phyloP scores from a whole-genome alignment of 2,888 invertebrate species.

The Stenichneumon culpator region DNA sequence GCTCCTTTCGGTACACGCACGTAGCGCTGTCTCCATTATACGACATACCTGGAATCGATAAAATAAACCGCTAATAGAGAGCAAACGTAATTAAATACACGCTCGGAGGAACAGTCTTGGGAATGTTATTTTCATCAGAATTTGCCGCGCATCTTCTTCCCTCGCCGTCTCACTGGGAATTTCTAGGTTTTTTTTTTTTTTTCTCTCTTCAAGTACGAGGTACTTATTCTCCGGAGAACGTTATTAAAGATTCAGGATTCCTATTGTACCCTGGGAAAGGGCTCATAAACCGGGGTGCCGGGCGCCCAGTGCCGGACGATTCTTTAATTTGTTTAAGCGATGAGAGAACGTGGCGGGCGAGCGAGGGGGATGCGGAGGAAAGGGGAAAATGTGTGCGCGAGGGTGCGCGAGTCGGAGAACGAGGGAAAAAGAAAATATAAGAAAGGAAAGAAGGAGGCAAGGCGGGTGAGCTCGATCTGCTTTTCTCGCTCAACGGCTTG shows the following conservation, averaged over 20 bases:
- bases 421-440: conserved; percentile 49
- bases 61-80: conserved; percentile 46
- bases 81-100: conserved; percentile 36
- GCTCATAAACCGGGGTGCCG: conserved; percentile 76
- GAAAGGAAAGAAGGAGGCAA: conserved; percentile 50
- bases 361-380: neutral
- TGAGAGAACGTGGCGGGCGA: conserved; percentile 66
- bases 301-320: conserved; percentile 76
- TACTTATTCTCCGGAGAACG: conserved; percentile 73
- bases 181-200: conserved; percentile 28
- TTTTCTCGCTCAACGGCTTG: conserved; percentile 61
- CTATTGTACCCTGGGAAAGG: conserved; percentile 71
- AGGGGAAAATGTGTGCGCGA: neutral
- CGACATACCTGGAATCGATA: conserved; percentile 44
- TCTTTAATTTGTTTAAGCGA: conserved; percentile 84
- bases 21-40: neutral
- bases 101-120: conserved; percentile 6
- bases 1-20: conserved; percentile 22
- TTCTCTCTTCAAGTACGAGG: conserved; percentile 31
- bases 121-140: conserved; percentile 20
- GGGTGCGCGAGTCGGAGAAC: neutral
- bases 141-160: conserved; percentile 40
- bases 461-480: conserved; percentile 67
- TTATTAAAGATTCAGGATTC: conserved; percentile 79
- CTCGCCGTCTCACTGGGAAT: conserved; percentile 32